Base-by-base conservation (phyloP, 1,140 invertebrate species). In the Drepana arcuata region DNA sequence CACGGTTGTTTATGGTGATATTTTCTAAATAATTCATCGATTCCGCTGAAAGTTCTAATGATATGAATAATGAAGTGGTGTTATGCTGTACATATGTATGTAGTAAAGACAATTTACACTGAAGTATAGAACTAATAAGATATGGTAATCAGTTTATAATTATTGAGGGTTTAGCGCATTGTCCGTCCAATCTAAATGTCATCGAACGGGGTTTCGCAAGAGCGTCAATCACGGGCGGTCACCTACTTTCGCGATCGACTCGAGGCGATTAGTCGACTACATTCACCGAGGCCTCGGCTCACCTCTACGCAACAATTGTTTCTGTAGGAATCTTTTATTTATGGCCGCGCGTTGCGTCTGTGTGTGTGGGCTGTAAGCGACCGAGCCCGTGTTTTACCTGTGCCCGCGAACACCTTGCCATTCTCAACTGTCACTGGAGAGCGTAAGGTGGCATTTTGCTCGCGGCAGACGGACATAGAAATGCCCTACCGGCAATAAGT, bases 271-370 rank as follows among this genome's bases (percentile, higher is more conserved):
- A 82, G 78, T 62, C 55, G 70, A 61, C 72, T 72, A 81, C 77
- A 73, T 81, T 81, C 72, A 79, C 73, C 61, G 66, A 71, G 73
- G 67, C 65, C 71, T 72, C 67, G 59, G 53, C 63, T 75, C 66
- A 77, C 72, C 65, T 81, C 77, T 73, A 79, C 77, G 77, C 77
- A 82, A 79, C 77, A 75, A 82, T 82, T 82, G 77, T 78, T 82
- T 82, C 74, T 77, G 71, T 78, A 74, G 70, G 77, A 82, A 79
- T 82, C 77, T 82, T 78, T 82, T 82, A 82, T 82, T 79, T 82
- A 82, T 79, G 74, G 74, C 71, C 69, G 58, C 64, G 52, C 49
- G 42, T 14, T 56, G 42, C 48, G 58, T 40, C 38, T 72, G 74
- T 79, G 74, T 78, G 73, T 46, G 70, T 69, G 61, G 60, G 63